Conservation (phyloP, 1,140 invertebrate genomes). For the Penaeus indicus region DNA sequence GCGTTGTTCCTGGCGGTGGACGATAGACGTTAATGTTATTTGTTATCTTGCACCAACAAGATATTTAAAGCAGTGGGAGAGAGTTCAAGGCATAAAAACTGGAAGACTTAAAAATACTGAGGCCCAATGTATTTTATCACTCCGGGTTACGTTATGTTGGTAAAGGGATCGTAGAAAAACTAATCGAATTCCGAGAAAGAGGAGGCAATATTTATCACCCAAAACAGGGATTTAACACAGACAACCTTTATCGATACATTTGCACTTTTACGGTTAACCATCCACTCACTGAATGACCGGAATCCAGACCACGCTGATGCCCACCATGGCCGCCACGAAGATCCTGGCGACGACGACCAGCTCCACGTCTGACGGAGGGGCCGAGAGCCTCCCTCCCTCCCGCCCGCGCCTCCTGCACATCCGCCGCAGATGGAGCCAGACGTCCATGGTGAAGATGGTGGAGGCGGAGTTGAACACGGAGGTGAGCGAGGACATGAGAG, state of each 20-base stretch:
- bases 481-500: slow-evolving; percentile 73
- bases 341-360: slow-evolving; percentile 55
- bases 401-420: slow-evolving; percentile 64
- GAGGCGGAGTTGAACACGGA: slow-evolving; percentile 75
- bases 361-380: slow-evolving; percentile 12
- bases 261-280: too few species aligned
- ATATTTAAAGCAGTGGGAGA: too few species aligned
- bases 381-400: background rate
- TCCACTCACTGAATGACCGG: slow-evolving; percentile 72
- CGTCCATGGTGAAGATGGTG: slow-evolving; percentile 75
- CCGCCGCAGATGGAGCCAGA: slow-evolving; percentile 71
- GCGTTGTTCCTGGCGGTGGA: slow-evolving; percentile 42
- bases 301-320: slow-evolving; percentile 74
- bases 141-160: too few species aligned
- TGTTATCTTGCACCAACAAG: too few species aligned
- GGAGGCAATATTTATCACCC: too few species aligned
- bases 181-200: too few species aligned
- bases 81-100: too few species aligned
- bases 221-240: too few species aligned
- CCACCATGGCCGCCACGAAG: slow-evolving; percentile 72
- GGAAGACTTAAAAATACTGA: too few species aligned
- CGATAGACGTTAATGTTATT: background rate
- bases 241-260: too few species aligned
- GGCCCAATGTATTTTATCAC: too few species aligned
- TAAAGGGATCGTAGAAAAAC: too few species aligned